Conservation (phyloP, 2,888 invertebrate species). For the Parnassius smintheus region DNA sequence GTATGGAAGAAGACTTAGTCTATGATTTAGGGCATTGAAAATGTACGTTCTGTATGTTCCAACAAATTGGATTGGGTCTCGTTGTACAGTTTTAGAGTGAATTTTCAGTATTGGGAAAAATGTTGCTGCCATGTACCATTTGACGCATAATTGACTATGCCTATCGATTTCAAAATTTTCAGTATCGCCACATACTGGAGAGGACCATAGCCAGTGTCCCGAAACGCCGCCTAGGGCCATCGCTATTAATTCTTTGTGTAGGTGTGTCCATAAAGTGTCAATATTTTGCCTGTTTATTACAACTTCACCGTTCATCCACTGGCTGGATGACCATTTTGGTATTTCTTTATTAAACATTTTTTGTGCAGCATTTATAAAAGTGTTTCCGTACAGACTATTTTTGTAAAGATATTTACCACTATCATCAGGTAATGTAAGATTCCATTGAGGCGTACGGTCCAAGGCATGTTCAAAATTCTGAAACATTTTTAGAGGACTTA, state of each 20-base stretch:
- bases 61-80: conserved; percentile 71
- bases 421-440: conserved; percentile 47
- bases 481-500: not conserved
- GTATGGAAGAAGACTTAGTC: conserved; percentile 81
- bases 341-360: conserved; percentile 39
- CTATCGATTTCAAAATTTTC: conserved; percentile 53
- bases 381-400: conserved; percentile 82
- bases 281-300: conserved; percentile 74
- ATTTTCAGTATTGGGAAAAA: conserved; percentile 83
- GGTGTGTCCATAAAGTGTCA: conserved; percentile 79
- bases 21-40: conserved; percentile 62
- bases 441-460: conserved; percentile 76
- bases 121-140: conserved; percentile 85
- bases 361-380: conserved; percentile 55
- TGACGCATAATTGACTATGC: conserved; percentile 79
- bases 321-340: conserved; percentile 53
- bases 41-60: conserved; percentile 65
- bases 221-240: conserved; percentile 75
- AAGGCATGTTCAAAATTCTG: conserved; percentile 69
- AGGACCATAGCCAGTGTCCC: conserved; percentile 72
- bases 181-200: conserved; percentile 82
- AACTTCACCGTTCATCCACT: conserved; percentile 55
- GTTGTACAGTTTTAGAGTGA: conserved; percentile 58
- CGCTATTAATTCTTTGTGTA: conserved; percentile 72
- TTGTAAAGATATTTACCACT: conserved; percentile 58